phyloP scores from a whole-genome alignment of 2,888 invertebrate genomes.

The Panzeria rudis region DNA sequence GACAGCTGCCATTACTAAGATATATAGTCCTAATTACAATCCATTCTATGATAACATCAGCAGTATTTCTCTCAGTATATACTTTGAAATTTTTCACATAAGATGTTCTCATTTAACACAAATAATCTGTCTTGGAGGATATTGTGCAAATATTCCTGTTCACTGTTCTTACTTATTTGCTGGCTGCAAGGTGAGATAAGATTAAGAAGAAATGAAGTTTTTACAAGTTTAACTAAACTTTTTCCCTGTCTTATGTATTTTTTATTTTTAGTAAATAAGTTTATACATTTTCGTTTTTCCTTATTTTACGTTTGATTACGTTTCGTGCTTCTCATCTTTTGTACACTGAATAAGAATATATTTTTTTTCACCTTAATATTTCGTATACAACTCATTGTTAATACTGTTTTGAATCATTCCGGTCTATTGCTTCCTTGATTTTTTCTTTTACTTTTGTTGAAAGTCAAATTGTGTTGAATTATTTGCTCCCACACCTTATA shows the following conservation, averaged over 20 bases:
- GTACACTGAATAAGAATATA: not conserved
- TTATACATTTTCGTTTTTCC: slow-evolving; percentile 8
- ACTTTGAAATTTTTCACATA: no score
- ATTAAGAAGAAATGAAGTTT: slow-evolving; percentile 64
- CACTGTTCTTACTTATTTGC: slow-evolving; percentile 36
- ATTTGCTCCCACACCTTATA: slow-evolving; percentile 32
- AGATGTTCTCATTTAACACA: no score
- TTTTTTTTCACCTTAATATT: not conserved
- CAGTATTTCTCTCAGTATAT: no score
- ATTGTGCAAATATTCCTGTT: not conserved
- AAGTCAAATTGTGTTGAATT: slow-evolving; percentile 22
- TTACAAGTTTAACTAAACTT: slow-evolving; percentile 62
- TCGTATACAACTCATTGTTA: not conserved
- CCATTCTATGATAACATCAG: no score
- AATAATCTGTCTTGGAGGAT: not conserved
- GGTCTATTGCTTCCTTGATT: not conserved
- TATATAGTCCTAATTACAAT: no score
- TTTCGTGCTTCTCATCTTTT: slow-evolving; percentile 1
- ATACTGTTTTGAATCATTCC: not conserved
- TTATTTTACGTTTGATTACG: not conserved
- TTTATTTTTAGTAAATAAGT: slow-evolving; percentile 17
- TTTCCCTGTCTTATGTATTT: not conserved
- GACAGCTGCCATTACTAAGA: no score
- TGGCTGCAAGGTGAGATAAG: slow-evolving; percentile 71
- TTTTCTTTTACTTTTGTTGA: not conserved